Evolutionary conservation across 2,797 vertebrate species (phyloP), one percentile per base, ranked within the genome.

Genomic region (Squalus acanthias): DNA sequence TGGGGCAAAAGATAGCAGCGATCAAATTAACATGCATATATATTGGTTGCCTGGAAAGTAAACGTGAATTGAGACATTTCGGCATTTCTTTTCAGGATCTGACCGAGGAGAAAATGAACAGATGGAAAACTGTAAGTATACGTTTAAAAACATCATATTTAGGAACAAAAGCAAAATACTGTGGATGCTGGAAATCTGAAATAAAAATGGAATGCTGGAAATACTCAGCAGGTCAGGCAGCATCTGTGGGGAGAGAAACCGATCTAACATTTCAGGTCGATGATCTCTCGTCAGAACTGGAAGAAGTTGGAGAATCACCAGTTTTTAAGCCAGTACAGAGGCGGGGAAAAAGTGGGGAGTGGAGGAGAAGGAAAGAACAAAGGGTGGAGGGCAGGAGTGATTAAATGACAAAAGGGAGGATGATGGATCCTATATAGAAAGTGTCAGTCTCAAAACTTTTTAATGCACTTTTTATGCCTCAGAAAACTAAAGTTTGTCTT

Each of bases 51-150:
- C 17, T 76, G 70, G 46, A 82, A 76, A 67, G 67, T 50, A 46
- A 50, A 67, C 57, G 57, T 60, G 96, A 95, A 67, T 76, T 96
- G 87, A 96, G 96, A 96, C 74, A 67, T 96, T 76, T 89, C 96
- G 85, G 95, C 96, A 85, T 96, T 96, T 96, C 50, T 97, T 97
- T 96, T 76, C 97, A 99, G 99, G 98, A 29, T 99, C 98, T 96
- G 99, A 99, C 96, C 99, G 99, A 98, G 99, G 99, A 97, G 99
- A 99, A 60, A 98, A 98, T 96, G 99, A 99, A 96, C 98, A 99
- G 0, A 98, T 98, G 87, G 99, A 99, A 97, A 98, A 98, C 72
- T 98, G 99, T 99, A 98, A 99, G 99, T 98, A 97, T 50, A 57
- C n/a, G 12, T 63, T 57, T 20, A 91, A 57, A 46, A 96, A 26